Conservation (phyloP, 2,797 vertebrate genomes). For the Kryptopterus vitreolus region DNA sequence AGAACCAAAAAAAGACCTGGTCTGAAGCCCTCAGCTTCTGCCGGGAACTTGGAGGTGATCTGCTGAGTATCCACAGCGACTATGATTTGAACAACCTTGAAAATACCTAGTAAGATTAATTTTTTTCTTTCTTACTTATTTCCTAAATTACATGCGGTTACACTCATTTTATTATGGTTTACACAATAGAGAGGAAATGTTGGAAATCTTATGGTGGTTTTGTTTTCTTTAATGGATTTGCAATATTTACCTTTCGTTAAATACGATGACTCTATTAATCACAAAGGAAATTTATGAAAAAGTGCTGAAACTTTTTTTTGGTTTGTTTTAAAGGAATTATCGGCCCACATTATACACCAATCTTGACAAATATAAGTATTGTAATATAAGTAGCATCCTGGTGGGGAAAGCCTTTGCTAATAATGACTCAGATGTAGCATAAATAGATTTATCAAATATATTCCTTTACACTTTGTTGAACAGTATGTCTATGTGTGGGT, state of each 20-base stretch:
- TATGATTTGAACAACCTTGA: slow-evolving; percentile 58
- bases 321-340: no score
- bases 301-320: no score
- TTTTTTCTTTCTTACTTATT: not conserved
- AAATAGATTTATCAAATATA: not conserved
- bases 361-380: not conserved
- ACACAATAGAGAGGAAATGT: not conserved
- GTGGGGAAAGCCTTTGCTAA: not conserved
- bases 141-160: no score
- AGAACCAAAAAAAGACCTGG: slow-evolving; percentile 80
- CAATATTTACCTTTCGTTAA: no score
- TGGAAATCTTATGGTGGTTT: not conserved
- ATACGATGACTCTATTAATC: no score
- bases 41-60: slow-evolving; percentile 82
- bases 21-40: slow-evolving; percentile 85
- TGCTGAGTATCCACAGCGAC: slow-evolving; percentile 78
- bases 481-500: not conserved
- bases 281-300: no score
- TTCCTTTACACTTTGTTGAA: not conserved
- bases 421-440: not conserved
- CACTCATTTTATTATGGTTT: not conserved
- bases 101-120: not conserved
- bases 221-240: no score
- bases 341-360: not conserved
- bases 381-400: not conserved